Evolutionary conservation across 2,113 vertebrate genomes (phyloP).

Genomic region (Salvator merianae): DNA sequence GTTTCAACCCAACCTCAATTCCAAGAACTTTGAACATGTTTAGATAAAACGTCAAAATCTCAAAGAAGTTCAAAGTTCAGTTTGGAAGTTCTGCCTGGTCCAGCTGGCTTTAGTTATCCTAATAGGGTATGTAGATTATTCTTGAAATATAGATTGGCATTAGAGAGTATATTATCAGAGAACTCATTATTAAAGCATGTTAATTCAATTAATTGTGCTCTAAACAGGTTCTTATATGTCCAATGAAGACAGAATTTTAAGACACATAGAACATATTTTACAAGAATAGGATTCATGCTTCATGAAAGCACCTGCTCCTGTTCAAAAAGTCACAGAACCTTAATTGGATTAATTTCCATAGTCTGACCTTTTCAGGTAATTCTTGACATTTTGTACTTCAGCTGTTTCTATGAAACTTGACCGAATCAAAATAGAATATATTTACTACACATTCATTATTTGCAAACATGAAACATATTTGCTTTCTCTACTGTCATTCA

Average conservation of each 20-base stretch:
- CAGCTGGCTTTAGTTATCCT: too few species aligned
- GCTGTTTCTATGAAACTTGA: constrained; percentile 4
- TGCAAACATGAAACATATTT: not conserved
- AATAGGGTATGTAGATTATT: too few species aligned
- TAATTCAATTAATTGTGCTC: not conserved
- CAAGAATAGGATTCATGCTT: not conserved
- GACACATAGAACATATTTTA: not conserved
- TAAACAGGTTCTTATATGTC: not conserved
- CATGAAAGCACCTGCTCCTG: not conserved
- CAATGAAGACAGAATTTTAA: not conserved
- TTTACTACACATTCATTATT: constrained; percentile 2
- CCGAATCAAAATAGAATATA: not conserved
- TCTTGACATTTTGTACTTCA: not conserved
- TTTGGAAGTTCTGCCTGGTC: too few species aligned
- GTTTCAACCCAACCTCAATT: too few species aligned
- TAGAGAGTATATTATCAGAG: not conserved
- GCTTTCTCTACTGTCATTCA: not conserved
- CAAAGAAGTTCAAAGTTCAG: too few species aligned
- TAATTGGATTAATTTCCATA: not conserved
- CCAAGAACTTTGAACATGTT: too few species aligned
- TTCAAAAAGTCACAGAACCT: not conserved
- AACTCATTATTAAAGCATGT: not conserved
- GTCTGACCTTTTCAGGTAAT: constrained; percentile 10
- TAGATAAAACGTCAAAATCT: too few species aligned
- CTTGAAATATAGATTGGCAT: too few species aligned